Evolutionary conservation across 2,797 vertebrate species (phyloP).

Genomic region (Margarornis squamiger): DNA sequence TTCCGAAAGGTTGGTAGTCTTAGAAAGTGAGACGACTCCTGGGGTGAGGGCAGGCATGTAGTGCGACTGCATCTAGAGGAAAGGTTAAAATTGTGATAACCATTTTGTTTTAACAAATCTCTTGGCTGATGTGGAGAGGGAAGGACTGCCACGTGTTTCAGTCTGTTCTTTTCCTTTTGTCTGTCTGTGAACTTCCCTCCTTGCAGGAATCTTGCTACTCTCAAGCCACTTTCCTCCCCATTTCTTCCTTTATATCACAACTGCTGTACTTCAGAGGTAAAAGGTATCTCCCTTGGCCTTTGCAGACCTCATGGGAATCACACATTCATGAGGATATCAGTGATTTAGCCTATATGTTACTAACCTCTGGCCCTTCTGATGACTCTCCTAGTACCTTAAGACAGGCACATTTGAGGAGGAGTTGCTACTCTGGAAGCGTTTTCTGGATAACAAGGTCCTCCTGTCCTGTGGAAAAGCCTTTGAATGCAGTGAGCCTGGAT

Average conservation of each 20-base stretch:
- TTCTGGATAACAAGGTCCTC: constrained; percentile 89
- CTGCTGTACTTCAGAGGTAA: constrained; percentile 31
- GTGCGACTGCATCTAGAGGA: background rate
- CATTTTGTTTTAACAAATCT: background rate
- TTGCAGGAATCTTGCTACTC: constrained; percentile 27
- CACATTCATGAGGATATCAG: background rate
- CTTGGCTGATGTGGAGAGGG: background rate
- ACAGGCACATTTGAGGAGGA: constrained; percentile 88
- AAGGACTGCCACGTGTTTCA: background rate
- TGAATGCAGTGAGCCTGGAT: constrained; percentile 88
- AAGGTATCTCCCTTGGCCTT: constrained; percentile 37
- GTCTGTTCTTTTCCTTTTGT: background rate
- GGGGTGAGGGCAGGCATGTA: background rate
- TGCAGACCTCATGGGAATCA: constrained; percentile 23
- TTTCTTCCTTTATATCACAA: constrained; percentile 35
- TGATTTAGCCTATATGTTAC: background rate
- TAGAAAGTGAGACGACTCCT: background rate
- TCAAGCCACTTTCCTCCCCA: constrained; percentile 32
- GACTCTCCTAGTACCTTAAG: constrained; percentile 82
- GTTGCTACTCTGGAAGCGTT: constrained; percentile 83
- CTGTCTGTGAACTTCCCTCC: constrained; percentile 3
- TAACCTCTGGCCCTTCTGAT: constrained; percentile 21
- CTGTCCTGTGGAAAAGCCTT: constrained; percentile 90
- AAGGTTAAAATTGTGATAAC: background rate
- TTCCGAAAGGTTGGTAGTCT: constrained; percentile 87